Percentiles rank a stretch among this genome's conserved stretches.
These are phyloP conservation scores for Caenorhabditis drosophilae DNA, from an alignment of 2,888 invertebrate species.

Conservation along the genomic window DNA sequence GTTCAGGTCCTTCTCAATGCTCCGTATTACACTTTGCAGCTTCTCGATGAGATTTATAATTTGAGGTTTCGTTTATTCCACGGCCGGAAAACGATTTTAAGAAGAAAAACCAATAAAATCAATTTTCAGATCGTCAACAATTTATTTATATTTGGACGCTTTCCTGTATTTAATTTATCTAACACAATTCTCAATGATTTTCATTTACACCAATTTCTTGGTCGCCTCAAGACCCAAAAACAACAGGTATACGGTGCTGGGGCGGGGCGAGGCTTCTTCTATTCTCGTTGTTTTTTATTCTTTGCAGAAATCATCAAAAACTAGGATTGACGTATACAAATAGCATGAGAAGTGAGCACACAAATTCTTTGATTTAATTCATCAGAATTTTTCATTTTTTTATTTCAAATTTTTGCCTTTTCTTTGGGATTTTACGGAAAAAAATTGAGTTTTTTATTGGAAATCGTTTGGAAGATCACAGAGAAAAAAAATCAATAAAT, in stretches of 20 bases:
- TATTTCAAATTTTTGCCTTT: too few species aligned
- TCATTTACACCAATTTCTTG: slow-evolving; percentile 46
- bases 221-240: slow-evolving; percentile 30
- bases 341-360: slow-evolving; percentile 23
- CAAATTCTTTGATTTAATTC: slow-evolving; percentile 4
- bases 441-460: too few species aligned
- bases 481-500: too few species aligned
- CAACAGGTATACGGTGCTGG: slow-evolving; percentile 21
- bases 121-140: not conserved
- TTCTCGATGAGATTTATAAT: slow-evolving; percentile 54
- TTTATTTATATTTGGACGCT: slow-evolving; percentile 35
- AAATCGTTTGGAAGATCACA: too few species aligned
- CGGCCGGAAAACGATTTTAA: too few species aligned
- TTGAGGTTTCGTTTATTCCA: slow-evolving; percentile 13
- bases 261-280: too few species aligned
- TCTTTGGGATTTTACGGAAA: too few species aligned
- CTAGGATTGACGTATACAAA: slow-evolving; percentile 22
- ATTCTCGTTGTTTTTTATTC: too few species aligned
- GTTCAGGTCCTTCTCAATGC: slow-evolving; percentile 58
- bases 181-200: slow-evolving; percentile 56
- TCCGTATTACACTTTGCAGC: slow-evolving; percentile 58
- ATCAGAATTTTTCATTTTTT: not conserved
- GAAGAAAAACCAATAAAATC: not conserved
- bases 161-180: slow-evolving; percentile 58
- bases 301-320: too few species aligned